These are phyloP conservation scores for Loriculus beryllinus DNA, from an alignment of 2,797 vertebrate species.

Conservation along the genomic window DNA sequence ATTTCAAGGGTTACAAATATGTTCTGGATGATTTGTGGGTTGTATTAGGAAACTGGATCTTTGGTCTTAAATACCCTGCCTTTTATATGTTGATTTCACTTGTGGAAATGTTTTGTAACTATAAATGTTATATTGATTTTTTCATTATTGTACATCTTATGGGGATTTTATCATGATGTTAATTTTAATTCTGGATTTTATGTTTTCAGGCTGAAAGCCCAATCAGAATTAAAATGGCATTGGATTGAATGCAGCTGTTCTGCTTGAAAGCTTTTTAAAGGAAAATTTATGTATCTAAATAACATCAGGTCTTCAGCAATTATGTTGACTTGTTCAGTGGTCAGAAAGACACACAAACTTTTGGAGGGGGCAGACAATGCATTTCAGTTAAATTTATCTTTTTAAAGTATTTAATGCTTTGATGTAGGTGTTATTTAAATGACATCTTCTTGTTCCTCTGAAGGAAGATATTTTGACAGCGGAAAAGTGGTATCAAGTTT, in stretches of 20 bases:
- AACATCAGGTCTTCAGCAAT: not conserved
- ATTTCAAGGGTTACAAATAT: not conserved
- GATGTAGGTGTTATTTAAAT: not conserved
- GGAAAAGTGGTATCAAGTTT: not conserved
- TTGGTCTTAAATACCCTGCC: not conserved
- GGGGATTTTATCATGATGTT: not conserved
- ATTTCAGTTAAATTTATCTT: not conserved
- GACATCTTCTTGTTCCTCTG: not conserved
- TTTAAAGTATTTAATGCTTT: not conserved
- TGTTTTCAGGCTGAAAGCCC: not conserved
- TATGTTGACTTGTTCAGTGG: not conserved
- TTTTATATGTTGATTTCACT: not conserved
- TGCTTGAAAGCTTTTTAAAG: not conserved
- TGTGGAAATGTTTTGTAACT: not conserved
- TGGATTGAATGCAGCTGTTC: not conserved
- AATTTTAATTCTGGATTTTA: not conserved
- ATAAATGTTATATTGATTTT: not conserved
- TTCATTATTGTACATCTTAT: not conserved
- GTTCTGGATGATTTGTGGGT: not conserved
- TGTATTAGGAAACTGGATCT: not conserved
- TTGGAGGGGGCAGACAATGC: not conserved
- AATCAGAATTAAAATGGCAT: not conserved
- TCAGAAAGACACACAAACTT: not conserved
- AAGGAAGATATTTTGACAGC: not conserved
- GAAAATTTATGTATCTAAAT: not conserved